Evolutionary conservation across 2,797 vertebrate genomes (phyloP), one percentile per base, ranked within the genome.

Genomic region (Pseudopleuronectes americanus): DNA sequence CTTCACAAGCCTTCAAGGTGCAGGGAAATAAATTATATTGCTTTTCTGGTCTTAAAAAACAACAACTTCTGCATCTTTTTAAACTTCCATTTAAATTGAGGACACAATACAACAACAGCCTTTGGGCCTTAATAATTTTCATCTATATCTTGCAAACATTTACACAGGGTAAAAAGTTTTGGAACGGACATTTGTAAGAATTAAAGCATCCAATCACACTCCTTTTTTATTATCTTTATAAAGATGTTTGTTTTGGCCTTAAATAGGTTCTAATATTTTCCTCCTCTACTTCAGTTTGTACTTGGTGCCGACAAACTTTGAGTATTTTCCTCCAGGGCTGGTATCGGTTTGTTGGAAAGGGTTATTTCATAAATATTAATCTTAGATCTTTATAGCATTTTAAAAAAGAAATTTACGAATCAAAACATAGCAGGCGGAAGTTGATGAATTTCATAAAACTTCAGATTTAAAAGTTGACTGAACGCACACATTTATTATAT

Each of bases 381-480:
- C 2, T 68, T 17, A 0, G 0, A 43, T 26, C 36, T 54, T 54
- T 68, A 65, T 2, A 26, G 1, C 10, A 26, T 43, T 23, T 49
- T 2, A 41, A 10, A n/a, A 21, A 55, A 8, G 4, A 0, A 4
- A 28, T 33, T 16, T 3, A 19, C 24, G 5, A 69, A 51, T 36
- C 13, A 36, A 24, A 53, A 53, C 14, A 31, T 48, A 41, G 4
- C 21, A 52, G 2, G 43, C 47, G 8, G 14, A 41, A 55, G 2
- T 1, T 3, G 8, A n/a, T 23, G 2, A 36, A 2, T 1, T 0
- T 26, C 3, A 0, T 0, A 16, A 55, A 1, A 16, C 13, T 24
- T 68, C 22, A 17, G 14, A 59, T 51, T 56, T 22, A n/a, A 59
- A 71, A 55, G 43, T 49, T 6, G 4, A 48, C 7, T 33, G 17